Evolutionary conservation across 2,113 vertebrate genomes (phyloP).

Genomic region (Gallinago jamesoni): DNA sequence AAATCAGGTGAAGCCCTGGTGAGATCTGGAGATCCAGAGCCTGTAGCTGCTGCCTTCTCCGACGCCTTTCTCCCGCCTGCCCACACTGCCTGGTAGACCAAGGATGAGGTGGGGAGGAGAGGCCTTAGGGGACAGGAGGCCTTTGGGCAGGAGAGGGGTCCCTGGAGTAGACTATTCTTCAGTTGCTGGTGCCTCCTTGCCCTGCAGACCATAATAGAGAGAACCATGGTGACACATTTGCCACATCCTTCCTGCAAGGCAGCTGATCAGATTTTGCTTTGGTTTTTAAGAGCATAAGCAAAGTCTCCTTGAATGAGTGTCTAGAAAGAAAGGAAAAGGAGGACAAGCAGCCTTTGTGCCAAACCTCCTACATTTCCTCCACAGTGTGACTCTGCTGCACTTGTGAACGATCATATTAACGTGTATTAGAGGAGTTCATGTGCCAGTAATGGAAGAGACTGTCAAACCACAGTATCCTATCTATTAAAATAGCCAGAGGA

Average conservation of each 20-base stretch:
- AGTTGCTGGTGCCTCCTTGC: neutral
- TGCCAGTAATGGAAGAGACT: neutral
- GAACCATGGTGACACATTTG: neutral
- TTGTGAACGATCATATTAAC: constrained; percentile 38
- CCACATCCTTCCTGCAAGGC: neutral
- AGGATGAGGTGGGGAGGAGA: neutral
- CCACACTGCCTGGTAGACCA: fast-evolving
- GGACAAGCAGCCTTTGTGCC: constrained; percentile 20
- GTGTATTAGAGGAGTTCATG: constrained; percentile 8
- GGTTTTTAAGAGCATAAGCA: neutral
- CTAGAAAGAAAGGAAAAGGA: constrained; percentile 7
- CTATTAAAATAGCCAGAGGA: constrained; percentile 12
- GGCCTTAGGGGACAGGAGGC: neutral
- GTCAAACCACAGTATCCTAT: neutral
- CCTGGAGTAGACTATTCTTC: neutral
- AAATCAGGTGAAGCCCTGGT: neutral
- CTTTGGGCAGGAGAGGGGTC: neutral
- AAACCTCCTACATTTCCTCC: neutral
- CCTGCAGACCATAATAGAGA: neutral
- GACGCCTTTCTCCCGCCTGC: neutral
- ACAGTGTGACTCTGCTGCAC: constrained; percentile 20
- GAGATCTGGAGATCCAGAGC: neutral
- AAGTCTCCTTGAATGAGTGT: constrained; percentile 7
- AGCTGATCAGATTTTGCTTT: constrained; percentile 12
- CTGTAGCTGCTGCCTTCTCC: neutral